Base-by-base conservation (phyloP, 2,888 invertebrate genomes). In the Copidosoma aretas region DNA sequence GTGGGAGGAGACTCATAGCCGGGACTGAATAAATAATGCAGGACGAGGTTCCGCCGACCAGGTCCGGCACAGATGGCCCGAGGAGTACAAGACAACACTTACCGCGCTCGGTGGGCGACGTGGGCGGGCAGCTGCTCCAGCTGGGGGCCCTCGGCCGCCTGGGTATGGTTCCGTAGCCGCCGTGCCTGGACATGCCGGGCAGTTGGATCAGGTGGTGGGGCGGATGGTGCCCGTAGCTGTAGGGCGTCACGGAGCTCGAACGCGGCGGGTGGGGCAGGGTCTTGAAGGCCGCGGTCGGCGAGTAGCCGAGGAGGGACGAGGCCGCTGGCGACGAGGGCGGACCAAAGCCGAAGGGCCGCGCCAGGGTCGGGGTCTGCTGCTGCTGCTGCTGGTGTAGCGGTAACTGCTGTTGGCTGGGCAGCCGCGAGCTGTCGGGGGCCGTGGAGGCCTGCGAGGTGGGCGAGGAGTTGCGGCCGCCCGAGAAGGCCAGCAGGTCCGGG, bases 401-500 rank as follows among this genome's bases (percentile, higher is more conserved):
- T 4, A 10, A 14, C 56, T 56, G 58, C 17, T 79, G 80, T 63
- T 84, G 83, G 59, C 79, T 79, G 4, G 88, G 87, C 53, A 90
- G 85, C 74, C 90, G 87, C 21, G 90, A 88, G 51, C 88, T 91
- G 77, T 91, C 91, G 1, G 91, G 90, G 21, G 92, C 91, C 17
- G 93, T 93, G 2, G 93, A 93, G 5, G 91, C 91, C 67, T 92
- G 92, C 79, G 82, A 81, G 24, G 82, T 82, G n/a, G 84, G 83
- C 53, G 84, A 84, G 15, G 81, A 79, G 8, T 81, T 82, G 0
- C 83, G 77, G 17, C 80, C 82, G 14, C 92, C 93, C 68, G 93
- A 91, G 82, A 94, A 94, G 1, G 94, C 90, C 71, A 94, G 85
- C 14, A 94, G 86, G 81, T 94, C 94, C 0, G 94, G 94, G 24